Percentiles rank a stretch among this genome's conserved stretches.
Conservation (phyloP, 2,888 invertebrate species). For the Coelopa pilipes region DNA sequence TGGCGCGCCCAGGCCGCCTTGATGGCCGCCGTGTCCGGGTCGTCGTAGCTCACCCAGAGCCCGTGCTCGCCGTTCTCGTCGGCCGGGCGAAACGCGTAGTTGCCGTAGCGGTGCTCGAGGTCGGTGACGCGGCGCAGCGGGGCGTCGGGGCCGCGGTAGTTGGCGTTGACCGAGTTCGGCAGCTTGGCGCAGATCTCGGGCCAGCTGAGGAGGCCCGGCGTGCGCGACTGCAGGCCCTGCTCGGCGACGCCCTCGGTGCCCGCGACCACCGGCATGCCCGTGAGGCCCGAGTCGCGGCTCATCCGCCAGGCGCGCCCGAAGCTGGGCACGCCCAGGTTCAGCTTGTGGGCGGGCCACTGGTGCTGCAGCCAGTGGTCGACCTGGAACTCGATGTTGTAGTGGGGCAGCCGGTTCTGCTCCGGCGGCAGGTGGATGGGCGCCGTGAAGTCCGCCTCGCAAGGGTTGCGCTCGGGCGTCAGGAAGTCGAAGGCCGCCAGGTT, state of each 20-base stretch:
- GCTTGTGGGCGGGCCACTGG: conserved; percentile 74
- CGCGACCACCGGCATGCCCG: conserved; percentile 80
- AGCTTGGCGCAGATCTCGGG: conserved; percentile 81
- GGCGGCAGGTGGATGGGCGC: conserved; percentile 79
- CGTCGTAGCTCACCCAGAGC: conserved; percentile 85
- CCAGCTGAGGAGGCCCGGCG: conserved; percentile 79
- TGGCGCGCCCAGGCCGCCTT: conserved; percentile 79
- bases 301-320: conserved; percentile 83
- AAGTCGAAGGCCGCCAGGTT: conserved; percentile 85
- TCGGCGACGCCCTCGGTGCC: conserved; percentile 75
- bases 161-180: conserved; percentile 67
- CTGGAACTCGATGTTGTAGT: conserved; percentile 76
- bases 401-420: conserved; percentile 72
- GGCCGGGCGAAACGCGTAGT: conserved; percentile 80
- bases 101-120: conserved; percentile 81
- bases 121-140: conserved; percentile 80
- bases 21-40: conserved; percentile 82
- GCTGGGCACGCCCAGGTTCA: conserved; percentile 78
- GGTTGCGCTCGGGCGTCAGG: conserved; percentile 78
- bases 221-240: conserved; percentile 76
- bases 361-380: conserved; percentile 73
- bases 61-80: conserved; percentile 75
- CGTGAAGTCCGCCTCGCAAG: conserved; percentile 82
- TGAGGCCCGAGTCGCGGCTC: conserved; percentile 76
- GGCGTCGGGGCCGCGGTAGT: conserved; percentile 72